phyloP scores from a whole-genome alignment of 2,888 invertebrate species.

The Eretmocerus hayati region DNA sequence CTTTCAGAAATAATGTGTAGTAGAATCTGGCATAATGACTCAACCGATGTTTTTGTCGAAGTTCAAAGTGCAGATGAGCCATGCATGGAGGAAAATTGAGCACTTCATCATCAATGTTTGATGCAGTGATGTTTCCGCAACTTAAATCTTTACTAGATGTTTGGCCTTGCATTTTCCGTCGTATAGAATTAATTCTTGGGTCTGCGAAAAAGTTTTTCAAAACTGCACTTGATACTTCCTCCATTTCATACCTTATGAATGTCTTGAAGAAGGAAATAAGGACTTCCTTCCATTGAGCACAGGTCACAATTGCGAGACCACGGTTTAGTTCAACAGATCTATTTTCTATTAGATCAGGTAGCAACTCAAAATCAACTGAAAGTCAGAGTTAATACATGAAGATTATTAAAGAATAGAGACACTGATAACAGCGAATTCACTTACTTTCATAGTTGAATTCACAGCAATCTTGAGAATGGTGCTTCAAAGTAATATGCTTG shows the following conservation, averaged over 20 bases:
- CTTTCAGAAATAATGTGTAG: conserved; percentile 65
- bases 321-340: conserved; percentile 50
- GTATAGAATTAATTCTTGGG: conserved; percentile 31
- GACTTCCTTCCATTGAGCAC: conserved; percentile 53
- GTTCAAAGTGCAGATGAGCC: conserved; percentile 53
- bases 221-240: conserved; percentile 19
- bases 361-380: conserved; percentile 52
- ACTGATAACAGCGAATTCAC: too few species aligned
- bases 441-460: conserved; percentile 32
- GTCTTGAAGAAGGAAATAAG: conserved; percentile 49
- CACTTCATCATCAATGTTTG: conserved; percentile 47
- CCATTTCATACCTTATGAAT: conserved; percentile 40
- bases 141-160: conserved; percentile 20
- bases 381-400: conserved; percentile 33
- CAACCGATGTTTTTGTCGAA: conserved; percentile 57
- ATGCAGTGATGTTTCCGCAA: conserved; percentile 28
- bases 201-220: conserved; percentile 27
- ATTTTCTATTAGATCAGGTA: conserved; percentile 51
- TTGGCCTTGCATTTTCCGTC: conserved; percentile 27
- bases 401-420: conserved; percentile 2
- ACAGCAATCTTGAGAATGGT: conserved; percentile 29
- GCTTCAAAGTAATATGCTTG: conserved; percentile 30
- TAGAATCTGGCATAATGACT: conserved; percentile 59
- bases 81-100: conserved; percentile 59
- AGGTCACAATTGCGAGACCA: conserved; percentile 53